Base-by-base conservation (phyloP, 2,797 vertebrate genomes). In the Lagocephalus sceleratus region DNA sequence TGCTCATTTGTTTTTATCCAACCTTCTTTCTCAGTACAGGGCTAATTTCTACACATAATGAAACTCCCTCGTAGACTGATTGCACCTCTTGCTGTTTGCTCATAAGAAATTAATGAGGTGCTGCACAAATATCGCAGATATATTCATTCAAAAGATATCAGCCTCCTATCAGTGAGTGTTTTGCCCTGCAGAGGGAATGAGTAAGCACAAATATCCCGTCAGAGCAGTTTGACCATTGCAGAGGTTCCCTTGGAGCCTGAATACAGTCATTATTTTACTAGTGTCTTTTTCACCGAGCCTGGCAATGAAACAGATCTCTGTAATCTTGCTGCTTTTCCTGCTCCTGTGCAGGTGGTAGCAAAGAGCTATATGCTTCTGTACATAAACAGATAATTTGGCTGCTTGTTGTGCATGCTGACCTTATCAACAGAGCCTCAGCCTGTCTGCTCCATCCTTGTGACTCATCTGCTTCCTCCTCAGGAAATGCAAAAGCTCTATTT, bases 351-450 rank as follows among this genome's bases (percentile, higher is more conserved):
- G 70, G 63, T 42, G 44, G 63, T 58, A 12, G 69, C 26, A 42
- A 39, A 41, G 15, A 41, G 39, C n/a, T 1, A 35, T 48, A 16
- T 25, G 45, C 43, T 7, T 17, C 71, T 63, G 73, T 71, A 79
- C 85, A 87, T 88, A 86, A 84, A 87, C 54, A 83, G 71, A 78
- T 83, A 84, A 88, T 89, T 87, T 78, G 74, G 80, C 82, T 79
- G 84, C 85, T 77, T 70, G 79, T 73, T 86, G 78, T 79, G 78
- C 83, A 75, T 46, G 58, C 83, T 90, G 90, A 91, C 89, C 88
- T 91, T 89, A 89, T 90, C 87, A 89, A 75, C 66, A 60, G 59
- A 68, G 68, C 68, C 68, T 73, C 26, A 20, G 75, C 75, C 76
- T 77, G 84, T 82, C 76, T 82, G 14, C 58, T 69, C 76, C 75